These are phyloP conservation scores for Drosophila nr. fundita DNA, from an alignment of 2,888 invertebrate species.

Conservation along the genomic window DNA sequence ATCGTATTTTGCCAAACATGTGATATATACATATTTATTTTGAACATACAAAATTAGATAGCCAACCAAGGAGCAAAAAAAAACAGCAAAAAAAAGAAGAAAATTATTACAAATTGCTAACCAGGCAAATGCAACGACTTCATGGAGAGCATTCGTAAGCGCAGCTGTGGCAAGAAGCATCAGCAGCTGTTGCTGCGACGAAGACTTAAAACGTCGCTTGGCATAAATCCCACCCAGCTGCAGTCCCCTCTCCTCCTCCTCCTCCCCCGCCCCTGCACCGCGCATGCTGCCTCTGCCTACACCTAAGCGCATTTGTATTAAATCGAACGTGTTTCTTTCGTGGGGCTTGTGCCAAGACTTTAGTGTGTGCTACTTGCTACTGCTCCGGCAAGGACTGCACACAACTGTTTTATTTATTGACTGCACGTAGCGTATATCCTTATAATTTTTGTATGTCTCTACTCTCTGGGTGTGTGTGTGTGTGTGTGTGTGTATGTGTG, in stretches of 20 bases:
- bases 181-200: conserved; percentile 67
- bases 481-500: conserved; percentile 21
- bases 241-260: conserved; percentile 1
- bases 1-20: background rate
- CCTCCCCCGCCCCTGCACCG: background rate
- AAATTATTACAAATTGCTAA: conserved; percentile 63
- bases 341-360: conserved; percentile 46
- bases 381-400: conserved; percentile 54
- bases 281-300: conserved; percentile 9
- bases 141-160: conserved; percentile 61
- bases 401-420: conserved; percentile 79
- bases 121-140: conserved; percentile 68
- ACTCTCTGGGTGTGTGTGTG: conserved; percentile 14
- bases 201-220: conserved; percentile 72
- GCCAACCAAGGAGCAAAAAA: conserved; percentile 4
- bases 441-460: conserved; percentile 76
- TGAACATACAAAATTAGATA: conserved; percentile 50
- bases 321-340: conserved; percentile 72
- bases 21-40: conserved; percentile 28
- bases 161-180: conserved; percentile 67
- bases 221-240: conserved; percentile 60
- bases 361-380: conserved; percentile 22
- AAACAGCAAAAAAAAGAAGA: background rate
- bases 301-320: conserved; percentile 76
- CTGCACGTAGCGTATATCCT: conserved; percentile 78